Base-by-base conservation (phyloP, 2,888 invertebrate genomes). In the Campaea margaritaria region DNA sequence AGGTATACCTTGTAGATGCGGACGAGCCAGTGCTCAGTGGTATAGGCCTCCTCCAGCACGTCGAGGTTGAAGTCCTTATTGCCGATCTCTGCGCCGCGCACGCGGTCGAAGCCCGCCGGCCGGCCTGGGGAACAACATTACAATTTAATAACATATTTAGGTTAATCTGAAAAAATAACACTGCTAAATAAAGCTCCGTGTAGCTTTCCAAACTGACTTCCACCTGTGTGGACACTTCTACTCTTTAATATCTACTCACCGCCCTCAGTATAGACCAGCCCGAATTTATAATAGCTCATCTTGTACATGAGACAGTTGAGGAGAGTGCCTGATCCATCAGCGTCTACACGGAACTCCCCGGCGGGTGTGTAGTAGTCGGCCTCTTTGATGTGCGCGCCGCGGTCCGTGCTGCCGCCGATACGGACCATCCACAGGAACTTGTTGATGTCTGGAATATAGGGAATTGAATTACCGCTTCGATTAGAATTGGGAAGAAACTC, bases 351-450 rank as follows among this genome's bases (percentile, higher is more conserved):
- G 91, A 99, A 99, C 93, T 99, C 99, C 1, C 99, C 99, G 68
- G 95, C 95, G 0, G 97, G 95, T 49, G 99, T 98, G 93, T 99
- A 99, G 89, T 99, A 99, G 92, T 99, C 98, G 79, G 96, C 95
- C 92, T 99, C 99, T 79, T 97, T 97, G 76, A 99, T 99, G 86
- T 99, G 98, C 38, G 96, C 96, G 49, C 99, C 99, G 75, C 96
- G 95, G 66, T 98, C 97, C 5, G 99, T 99, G 82, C 98, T 98
- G 69, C 99, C 99, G 71, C 99, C 99, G 84, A 98, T 98, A 46
- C 84, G 97, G 91, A 99, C 99, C 99, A 99, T 99, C 99, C 99
- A 99, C 67, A 99, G 94, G 93, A 99, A 99, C 93, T 99, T 99
- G 93, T 99, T 99, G 65, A 99, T 99, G 86, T 99, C 97, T 97